A percentile compares a stretch with the other conserved stretches of the same genome.
phyloP scores from a whole-genome alignment of 2,797 vertebrate species.

The Sarcoramphus papa region DNA sequence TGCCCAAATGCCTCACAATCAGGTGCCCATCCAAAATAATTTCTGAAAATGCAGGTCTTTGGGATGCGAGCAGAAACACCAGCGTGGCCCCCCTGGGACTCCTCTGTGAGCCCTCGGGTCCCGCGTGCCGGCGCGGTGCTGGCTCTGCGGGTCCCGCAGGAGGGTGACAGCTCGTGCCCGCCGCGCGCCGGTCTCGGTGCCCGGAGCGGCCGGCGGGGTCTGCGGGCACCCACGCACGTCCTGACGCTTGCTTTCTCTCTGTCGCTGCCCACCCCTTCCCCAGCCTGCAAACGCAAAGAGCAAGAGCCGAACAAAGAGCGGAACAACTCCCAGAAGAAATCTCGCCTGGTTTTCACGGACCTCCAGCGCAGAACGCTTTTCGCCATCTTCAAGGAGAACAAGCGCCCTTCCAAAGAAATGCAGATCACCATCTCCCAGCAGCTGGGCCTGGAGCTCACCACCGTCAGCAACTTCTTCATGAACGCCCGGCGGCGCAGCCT shows the following conservation, averaged over 20 bases:
- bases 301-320: slow-evolving; percentile 92
- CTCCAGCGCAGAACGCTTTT: slow-evolving; percentile 96
- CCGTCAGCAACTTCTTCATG: slow-evolving; percentile 99
- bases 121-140: fast-evolving
- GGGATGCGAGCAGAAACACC: fast-evolving
- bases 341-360: slow-evolving; percentile 98
- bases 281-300: slow-evolving; percentile 97
- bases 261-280: slow-evolving; percentile 20
- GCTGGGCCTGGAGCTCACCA: slow-evolving; percentile 95
- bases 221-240: neutral
- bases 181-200: neutral
- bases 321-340: slow-evolving; percentile 96
- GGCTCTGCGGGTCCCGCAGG: neutral
- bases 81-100: fast-evolving
- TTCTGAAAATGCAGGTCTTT: neutral
- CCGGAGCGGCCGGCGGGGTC: fast-evolving
- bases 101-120: fast-evolving
- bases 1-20: neutral
- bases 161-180: fast-evolving
- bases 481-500: slow-evolving; percentile 96
- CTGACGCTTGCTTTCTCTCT: slow-evolving; percentile 50
- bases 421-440: slow-evolving; percentile 99
- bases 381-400: slow-evolving; percentile 99
- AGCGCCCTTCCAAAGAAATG: slow-evolving; percentile 97
- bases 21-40: neutral